Percentiles rank a stretch among this genome's conserved stretches.
Evolutionary conservation across 2,888 invertebrate genomes (phyloP).

Genomic region (Lithophane leautieri): DNA sequence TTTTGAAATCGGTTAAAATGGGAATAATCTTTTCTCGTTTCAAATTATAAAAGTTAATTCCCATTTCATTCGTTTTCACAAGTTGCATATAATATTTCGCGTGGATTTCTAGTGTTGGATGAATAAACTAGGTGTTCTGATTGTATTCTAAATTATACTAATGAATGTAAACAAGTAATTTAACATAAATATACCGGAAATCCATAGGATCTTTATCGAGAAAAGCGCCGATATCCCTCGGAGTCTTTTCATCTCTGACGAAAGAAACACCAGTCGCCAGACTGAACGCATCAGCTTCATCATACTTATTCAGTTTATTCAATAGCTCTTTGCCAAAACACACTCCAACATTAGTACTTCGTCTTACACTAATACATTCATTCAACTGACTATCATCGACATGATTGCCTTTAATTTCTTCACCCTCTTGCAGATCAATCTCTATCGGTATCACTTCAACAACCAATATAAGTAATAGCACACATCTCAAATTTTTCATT

Average conservation of each 20-base stretch:
- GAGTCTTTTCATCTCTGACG: conserved; percentile 92
- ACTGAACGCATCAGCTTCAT: conserved; percentile 92
- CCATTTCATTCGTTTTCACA: neutral
- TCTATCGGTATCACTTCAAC: conserved; percentile 83
- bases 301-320: conserved; percentile 91
- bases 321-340: conserved; percentile 94
- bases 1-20: too few relatives aligned
- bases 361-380: conserved; percentile 82
- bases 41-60: neutral
- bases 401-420: conserved; percentile 80
- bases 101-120: neutral
- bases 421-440: conserved; percentile 81
- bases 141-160: too few relatives aligned
- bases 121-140: too few relatives aligned
- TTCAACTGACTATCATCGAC: conserved; percentile 81
- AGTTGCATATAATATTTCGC: neutral
- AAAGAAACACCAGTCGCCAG: conserved; percentile 92
- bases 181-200: conserved; percentile 89
- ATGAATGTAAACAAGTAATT: neutral
- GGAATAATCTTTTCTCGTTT: too few relatives aligned
- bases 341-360: conserved; percentile 88
- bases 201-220: conserved; percentile 94
- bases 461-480: conserved; percentile 68
- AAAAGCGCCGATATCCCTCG: conserved; percentile 92
- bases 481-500: conserved; percentile 54